Evolutionary conservation across 2,797 vertebrate genomes (phyloP), one percentile per base, ranked within the genome.

Genomic region (Discoglossus pictus): DNA sequence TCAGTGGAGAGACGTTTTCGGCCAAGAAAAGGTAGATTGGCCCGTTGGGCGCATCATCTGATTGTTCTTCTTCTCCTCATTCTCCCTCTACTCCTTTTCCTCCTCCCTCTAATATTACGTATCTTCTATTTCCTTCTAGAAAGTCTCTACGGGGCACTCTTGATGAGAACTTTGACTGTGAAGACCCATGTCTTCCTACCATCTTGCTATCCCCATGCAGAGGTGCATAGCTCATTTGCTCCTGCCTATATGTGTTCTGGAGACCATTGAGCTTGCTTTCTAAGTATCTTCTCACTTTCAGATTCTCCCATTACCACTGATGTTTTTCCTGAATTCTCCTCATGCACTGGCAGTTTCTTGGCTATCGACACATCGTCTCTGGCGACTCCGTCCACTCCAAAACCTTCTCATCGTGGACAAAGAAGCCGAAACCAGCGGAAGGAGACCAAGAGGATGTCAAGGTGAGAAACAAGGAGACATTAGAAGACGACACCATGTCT

Each of bases 1-100:
- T 8, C 3, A 10, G 5, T 15, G 43, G 9, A 13, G 44, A 74
- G n/a, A 36, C 60, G 9, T 74, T 53, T 16, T 51, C 27, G 1
- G 21, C 63, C 23, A 76, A 78, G 39, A 74, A 76, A 38, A 47
- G 72, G 76, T 76, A 71, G 1, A 13, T 16, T 10, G 3, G n/a
- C n/a, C n/a, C n/a, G n/a, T n/a, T n/a, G n/a, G n/a, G n/a, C n/a
- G n/a, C n/a, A n/a, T n/a, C n/a, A n/a, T n/a, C n/a, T n/a, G n/a
- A n/a, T n/a, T n/a, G n/a, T n/a, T n/a, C n/a, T n/a, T n/a, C n/a
- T n/a, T n/a, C n/a, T n/a, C 24, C n/a, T n/a, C n/a, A n/a, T n/a
- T n/a, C n/a, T n/a, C n/a, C n/a, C n/a, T n/a, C n/a, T n/a, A n/a
- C n/a, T 2, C 16, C 10, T 7, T n/a, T 27, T 27, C n/a, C n/a